Evolutionary conservation across 1,140 invertebrate species (phyloP).

Genomic region (Aphaenogaster floridana): DNA sequence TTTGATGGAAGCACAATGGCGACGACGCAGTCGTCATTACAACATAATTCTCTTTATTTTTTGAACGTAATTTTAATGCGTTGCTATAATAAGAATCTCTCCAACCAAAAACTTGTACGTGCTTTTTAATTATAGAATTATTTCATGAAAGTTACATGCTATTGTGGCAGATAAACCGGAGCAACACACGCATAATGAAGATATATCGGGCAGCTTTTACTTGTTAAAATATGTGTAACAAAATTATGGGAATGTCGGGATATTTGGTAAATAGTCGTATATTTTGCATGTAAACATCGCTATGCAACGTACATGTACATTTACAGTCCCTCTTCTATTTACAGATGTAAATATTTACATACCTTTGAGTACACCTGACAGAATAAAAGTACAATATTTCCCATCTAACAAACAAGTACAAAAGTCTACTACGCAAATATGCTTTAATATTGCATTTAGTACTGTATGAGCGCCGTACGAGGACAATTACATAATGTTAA

Average conservation of each 20-base stretch:
- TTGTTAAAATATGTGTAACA: constrained; percentile 54
- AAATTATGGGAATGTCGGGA: constrained; percentile 58
- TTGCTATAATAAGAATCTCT: constrained; percentile 11
- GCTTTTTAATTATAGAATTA: constrained; percentile 22
- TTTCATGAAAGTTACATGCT: constrained; percentile 7
- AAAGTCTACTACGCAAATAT: constrained; percentile 27
- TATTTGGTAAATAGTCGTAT: constrained; percentile 58
- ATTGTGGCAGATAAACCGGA: constrained; percentile 15
- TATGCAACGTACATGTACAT: constrained; percentile 26
- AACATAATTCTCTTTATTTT: not conserved
- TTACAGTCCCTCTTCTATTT: constrained; percentile 56
- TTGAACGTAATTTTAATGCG: constrained; percentile 18
- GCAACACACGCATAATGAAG: constrained; percentile 26
- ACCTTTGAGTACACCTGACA: constrained; percentile 50
- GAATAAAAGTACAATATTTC: constrained; percentile 60
- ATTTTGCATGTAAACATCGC: constrained; percentile 54
- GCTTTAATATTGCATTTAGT: constrained; percentile 27
- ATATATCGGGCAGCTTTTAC: constrained; percentile 44
- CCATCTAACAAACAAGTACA: constrained; percentile 46
- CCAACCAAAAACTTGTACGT: not conserved
- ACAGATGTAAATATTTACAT: constrained; percentile 53
- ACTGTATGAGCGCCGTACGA: not conserved
- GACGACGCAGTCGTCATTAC: not conserved
- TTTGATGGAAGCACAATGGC: not conserved
- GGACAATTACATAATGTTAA: constrained; percentile 51